Evolutionary conservation across 1,140 invertebrate genomes (phyloP).

Genomic region (Zaprionus davidi): DNA sequence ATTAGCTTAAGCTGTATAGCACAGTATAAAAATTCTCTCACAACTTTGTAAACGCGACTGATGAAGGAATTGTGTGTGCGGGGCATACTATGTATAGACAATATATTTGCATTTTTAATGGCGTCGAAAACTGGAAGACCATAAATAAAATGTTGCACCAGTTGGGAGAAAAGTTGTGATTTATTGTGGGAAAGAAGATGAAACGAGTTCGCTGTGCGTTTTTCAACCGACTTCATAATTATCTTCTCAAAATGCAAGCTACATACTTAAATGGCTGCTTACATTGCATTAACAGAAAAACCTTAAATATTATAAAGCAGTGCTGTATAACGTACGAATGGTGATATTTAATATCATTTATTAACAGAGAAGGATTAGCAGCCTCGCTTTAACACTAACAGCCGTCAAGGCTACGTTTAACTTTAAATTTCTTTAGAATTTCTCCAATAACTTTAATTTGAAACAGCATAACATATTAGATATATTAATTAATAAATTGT

Average conservation of each 20-base stretch:
- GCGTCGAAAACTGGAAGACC: constrained; percentile 38
- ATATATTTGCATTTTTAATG: constrained; percentile 66
- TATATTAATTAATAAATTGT: not conserved
- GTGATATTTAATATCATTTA: not conserved
- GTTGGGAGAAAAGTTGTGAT: constrained; percentile 12
- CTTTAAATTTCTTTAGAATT: too few relatives aligned
- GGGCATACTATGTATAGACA: constrained; percentile 20
- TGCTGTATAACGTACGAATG: not conserved
- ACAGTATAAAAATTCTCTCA: constrained; percentile 20
- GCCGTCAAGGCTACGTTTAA: not conserved
- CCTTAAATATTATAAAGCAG: not conserved
- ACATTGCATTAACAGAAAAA: not conserved
- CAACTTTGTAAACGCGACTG: constrained; percentile 62
- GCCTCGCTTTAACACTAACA: not conserved
- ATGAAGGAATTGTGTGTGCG: constrained; percentile 52
- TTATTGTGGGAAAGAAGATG: constrained; percentile 8
- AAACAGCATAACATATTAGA: not conserved
- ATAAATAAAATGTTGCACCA: constrained; percentile 52
- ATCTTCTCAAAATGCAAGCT: not conserved
- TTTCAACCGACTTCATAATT: constrained; percentile 5
- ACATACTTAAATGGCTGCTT: not conserved
- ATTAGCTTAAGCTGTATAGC: constrained; percentile 35
- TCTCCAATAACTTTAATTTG: too few relatives aligned
- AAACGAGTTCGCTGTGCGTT: not conserved
- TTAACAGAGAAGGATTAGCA: not conserved